Evolutionary conservation across 2,888 invertebrate species (phyloP), one percentile per base, ranked within the genome.

Genomic region (Nysson spinosus): DNA sequence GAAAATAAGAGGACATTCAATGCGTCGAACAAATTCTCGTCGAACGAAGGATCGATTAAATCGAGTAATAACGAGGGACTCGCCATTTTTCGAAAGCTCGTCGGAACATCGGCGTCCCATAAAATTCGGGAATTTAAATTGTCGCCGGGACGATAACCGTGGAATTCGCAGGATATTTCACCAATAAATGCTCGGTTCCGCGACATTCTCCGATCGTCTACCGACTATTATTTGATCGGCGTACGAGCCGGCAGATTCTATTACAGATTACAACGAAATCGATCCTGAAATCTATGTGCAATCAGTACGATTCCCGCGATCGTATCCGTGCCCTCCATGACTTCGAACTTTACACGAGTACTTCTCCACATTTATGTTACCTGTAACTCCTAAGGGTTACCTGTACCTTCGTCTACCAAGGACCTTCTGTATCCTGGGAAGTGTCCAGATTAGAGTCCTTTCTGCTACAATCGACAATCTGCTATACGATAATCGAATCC

Each of bases 191-290:
- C 32, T 22, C 37, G 20, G 32, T 52, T 35, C 49, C 37, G 32
- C 32, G 55, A 68, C 57, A 58, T 61, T 26, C 35, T 26, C 19
- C 50, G 24, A 50, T 50, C 50, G 34, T 50, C 37, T 22, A 42
- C 43, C 49, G 44, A 20, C 16, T 39, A 50, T 39, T 47, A 56
- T 67, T 61, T 34, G 54, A 69, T 57, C 57, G 26, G 9, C 54
- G 43, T 19, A 37, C 51, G 52, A 55, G 52, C 39, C 24, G 30
- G 52, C 62, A 47, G 80, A 80, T 80, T 79, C 78, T 72, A 80
- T 80, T 79, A 79, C 71, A 80, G 80, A 80, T 80, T 80, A 77
- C 63, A 57, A 32, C 30, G 60, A 46, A 64, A 76, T 74, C 65
- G 50, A 32, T 12, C 26, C 37, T 9, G 56, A 58, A 51, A 77